Evolutionary conservation across 2,888 invertebrate genomes (phyloP).

Genomic region (Dysmachus trigonus): DNA sequence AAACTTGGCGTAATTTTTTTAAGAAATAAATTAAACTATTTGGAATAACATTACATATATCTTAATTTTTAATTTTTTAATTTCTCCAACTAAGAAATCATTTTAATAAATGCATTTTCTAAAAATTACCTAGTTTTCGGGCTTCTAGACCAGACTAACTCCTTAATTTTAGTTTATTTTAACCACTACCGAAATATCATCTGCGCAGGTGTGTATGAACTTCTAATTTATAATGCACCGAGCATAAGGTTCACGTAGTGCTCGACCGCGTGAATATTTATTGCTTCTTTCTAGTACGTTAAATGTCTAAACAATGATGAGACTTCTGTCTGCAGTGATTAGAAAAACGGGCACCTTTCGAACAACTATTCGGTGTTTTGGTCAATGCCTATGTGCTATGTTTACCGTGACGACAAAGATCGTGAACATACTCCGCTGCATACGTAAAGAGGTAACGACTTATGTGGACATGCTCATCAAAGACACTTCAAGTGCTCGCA

Average conservation of each 20-base stretch:
- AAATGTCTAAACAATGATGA: background rate
- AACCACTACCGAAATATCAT: no score
- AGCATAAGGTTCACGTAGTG: background rate
- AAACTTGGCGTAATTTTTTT: no score
- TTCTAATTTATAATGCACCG: background rate
- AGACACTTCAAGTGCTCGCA: background rate
- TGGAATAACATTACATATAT: no score
- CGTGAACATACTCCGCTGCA: slow-evolving; percentile 1
- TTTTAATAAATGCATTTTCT: no score
- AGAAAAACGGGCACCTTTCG: background rate
- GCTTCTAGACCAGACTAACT: no score
- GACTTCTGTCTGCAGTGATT: background rate
- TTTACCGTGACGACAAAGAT: slow-evolving; percentile 4
- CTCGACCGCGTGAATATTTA: background rate
- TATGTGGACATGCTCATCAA: background rate
- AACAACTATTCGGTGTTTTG: background rate
- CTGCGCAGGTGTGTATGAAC: background rate
- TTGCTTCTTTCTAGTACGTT: background rate
- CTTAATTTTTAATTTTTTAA: no score
- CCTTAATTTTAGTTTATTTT: no score
- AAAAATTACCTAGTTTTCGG: no score
- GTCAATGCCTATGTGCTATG: slow-evolving; percentile 18
- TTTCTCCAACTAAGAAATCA: no score
- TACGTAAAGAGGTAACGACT: background rate
- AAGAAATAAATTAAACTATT: no score